Conservation (phyloP, 2,888 invertebrate species). For the Teleiodes luculella region DNA sequence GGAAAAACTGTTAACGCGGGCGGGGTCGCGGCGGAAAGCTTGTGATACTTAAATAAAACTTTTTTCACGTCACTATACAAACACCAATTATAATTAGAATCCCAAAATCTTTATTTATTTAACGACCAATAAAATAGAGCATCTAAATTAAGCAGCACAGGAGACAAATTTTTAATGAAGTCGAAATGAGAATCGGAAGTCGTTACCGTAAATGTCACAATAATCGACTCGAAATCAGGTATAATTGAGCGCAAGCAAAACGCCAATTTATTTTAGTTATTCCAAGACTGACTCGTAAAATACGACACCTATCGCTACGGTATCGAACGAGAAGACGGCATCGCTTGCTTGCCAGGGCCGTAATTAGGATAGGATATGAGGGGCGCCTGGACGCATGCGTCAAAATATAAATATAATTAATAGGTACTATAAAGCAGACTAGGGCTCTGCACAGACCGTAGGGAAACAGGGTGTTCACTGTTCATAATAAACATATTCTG, state of each 20-base stretch:
- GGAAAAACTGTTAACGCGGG: no score
- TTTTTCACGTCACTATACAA: background rate
- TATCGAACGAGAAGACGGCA: background rate
- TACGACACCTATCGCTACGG: background rate
- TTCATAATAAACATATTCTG: no score
- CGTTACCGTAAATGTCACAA: background rate
- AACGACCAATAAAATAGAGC: slow-evolving; percentile 4
- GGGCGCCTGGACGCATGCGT: no score
- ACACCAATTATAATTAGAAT: background rate
- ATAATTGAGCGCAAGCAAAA: background rate
- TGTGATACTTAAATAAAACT: no score
- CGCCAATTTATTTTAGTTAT: background rate
- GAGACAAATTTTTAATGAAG: slow-evolving; percentile 3
- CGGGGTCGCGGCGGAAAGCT: no score
- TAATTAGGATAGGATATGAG: background rate
- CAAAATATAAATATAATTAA: no score
- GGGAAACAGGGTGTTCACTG: no score
- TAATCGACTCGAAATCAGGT: background rate
- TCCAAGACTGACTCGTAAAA: background rate
- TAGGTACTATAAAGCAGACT: no score
- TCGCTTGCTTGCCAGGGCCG: background rate
- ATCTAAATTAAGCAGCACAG: background rate
- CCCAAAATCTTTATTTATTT: background rate
- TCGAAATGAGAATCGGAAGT: background rate
- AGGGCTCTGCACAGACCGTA: no score